Evolutionary conservation across 1,140 invertebrate species (phyloP).

Genomic region (Antheraea mylitta): DNA sequence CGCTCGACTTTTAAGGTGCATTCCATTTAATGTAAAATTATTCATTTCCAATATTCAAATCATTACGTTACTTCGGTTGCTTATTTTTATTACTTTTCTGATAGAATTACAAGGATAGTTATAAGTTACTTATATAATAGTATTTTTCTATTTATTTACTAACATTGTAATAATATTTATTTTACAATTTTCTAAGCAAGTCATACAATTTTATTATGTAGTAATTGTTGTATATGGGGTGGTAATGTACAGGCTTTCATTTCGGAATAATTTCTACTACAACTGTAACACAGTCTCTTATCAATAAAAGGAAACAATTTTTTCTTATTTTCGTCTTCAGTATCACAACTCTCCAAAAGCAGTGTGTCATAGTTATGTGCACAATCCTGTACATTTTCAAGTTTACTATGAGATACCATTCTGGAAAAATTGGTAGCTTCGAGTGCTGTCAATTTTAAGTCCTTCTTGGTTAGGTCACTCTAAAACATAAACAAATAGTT

Average conservation of each 20-base stretch:
- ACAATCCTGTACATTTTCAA: not conserved
- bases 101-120: too few species aligned
- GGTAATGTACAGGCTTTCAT: conserved; percentile 28
- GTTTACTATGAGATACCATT: conserved; percentile 44
- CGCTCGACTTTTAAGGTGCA: too few species aligned
- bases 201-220: conserved; percentile 6
- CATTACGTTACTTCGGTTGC: too few species aligned
- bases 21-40: too few species aligned
- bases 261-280: conserved; percentile 57
- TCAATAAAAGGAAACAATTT: conserved; percentile 49
- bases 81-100: too few species aligned
- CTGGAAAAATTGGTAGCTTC: conserved; percentile 67
- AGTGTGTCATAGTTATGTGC: not conserved
- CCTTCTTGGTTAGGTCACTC: conserved; percentile 45
- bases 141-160: too few species aligned
- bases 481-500: conserved; percentile 41
- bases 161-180: too few species aligned
- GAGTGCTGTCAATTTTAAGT: conserved; percentile 52
- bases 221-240: conserved; percentile 27
- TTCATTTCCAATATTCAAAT: too few species aligned
- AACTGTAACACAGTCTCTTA: conserved; percentile 59
- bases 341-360: conserved; percentile 1
- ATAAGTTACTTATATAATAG: too few species aligned
- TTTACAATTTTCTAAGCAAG: not conserved
- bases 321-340: conserved; percentile 18